These are phyloP conservation scores for Esox lucius DNA, from an alignment of 2,797 vertebrate genomes.

Conservation along the genomic window DNA sequence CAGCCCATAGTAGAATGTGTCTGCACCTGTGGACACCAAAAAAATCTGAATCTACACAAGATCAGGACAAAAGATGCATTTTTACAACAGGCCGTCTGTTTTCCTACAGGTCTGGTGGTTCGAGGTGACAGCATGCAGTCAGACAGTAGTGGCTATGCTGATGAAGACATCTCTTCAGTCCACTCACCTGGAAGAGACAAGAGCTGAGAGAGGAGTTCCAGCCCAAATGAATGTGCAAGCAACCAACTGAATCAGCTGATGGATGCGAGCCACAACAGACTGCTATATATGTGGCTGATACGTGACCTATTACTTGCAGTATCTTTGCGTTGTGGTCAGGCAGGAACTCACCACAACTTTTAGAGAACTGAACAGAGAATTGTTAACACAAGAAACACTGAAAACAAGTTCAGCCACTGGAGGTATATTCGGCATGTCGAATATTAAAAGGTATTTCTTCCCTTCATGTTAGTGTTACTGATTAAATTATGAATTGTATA, in stretches of 20 bases:
- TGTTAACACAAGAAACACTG: not conserved
- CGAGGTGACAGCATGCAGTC: constrained; percentile 70
- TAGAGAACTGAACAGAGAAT: not conserved
- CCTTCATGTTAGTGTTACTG: too few species aligned
- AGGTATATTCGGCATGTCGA: not conserved
- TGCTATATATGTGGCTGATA: not conserved
- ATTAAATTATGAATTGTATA: too few species aligned
- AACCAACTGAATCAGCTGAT: not conserved
- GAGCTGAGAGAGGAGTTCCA: constrained; percentile 35
- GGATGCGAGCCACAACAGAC: not conserved
- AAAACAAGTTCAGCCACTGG: not conserved
- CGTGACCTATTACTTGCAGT: too few species aligned
- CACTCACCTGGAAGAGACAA: constrained; percentile 27
- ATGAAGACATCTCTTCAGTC: constrained; percentile 64
- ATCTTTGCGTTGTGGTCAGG: not conserved
- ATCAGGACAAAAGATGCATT: too few species aligned
- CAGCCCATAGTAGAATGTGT: too few species aligned
- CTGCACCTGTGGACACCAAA: too few species aligned
- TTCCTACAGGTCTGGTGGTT: constrained; percentile 58
- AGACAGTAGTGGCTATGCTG: constrained; percentile 78
- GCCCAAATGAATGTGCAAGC: not conserved
- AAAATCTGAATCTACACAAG: too few species aligned
- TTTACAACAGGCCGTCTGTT: constrained; percentile 9
- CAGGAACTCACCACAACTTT: not conserved
- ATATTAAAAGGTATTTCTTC: too few species aligned